A percentile compares a stretch with the other conserved stretches of the same genome.
These are phyloP conservation scores for Amphiprion clarkii DNA, from an alignment of 2,797 vertebrate species.

Conservation along the genomic window DNA sequence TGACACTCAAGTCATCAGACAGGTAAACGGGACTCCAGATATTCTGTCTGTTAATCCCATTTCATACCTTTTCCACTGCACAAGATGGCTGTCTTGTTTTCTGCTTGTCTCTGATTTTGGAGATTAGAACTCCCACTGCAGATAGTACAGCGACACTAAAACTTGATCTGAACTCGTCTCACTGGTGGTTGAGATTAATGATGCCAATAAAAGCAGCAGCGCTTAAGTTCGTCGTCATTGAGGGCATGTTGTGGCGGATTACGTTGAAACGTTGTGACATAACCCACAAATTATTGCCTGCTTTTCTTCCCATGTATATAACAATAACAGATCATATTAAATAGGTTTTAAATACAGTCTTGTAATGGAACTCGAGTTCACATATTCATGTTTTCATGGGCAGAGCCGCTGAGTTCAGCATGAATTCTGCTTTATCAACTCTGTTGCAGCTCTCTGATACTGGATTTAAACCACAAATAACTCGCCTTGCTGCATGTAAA, in stretches of 20 bases:
- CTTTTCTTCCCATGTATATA: neutral
- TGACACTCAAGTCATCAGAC: constrained; percentile 90
- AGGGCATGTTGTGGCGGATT: constrained; percentile 31
- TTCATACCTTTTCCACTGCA: no score
- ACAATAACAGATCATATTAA: constrained; percentile 13
- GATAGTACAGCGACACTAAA: neutral
- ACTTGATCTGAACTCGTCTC: constrained; percentile 3
- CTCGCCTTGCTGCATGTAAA: neutral
- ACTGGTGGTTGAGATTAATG: neutral
- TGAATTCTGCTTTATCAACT: neutral
- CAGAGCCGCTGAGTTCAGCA: neutral
- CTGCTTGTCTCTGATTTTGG: neutral
- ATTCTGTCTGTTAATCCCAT: neutral
- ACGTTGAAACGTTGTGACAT: constrained; percentile 15
- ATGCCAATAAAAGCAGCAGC: constrained; percentile 13
- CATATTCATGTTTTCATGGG: no score
- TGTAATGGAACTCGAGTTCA: no score
- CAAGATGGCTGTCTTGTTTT: no score
- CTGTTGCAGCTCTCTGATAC: neutral
- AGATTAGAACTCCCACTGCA: neutral
- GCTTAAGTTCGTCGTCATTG: neutral
- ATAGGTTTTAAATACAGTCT: neutral
- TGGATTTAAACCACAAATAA: neutral
- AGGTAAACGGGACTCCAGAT: constrained; percentile 79
- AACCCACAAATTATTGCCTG: constrained; percentile 26